These are phyloP conservation scores for Ctenicera cuprea DNA, from an alignment of 2,888 invertebrate species.

Conservation along the genomic window DNA sequence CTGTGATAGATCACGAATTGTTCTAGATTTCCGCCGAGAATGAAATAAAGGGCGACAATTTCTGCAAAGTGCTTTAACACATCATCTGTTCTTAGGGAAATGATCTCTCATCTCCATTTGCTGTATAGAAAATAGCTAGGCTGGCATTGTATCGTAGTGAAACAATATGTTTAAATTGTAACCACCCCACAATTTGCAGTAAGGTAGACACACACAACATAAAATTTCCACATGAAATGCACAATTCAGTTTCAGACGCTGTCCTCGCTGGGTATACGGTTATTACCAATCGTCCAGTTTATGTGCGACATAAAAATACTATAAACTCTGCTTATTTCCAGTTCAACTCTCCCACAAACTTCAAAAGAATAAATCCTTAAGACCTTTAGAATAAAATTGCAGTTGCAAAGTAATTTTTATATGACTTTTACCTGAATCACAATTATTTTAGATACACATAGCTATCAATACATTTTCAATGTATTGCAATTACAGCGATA, in stretches of 20 bases:
- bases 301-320: slow-evolving; percentile 56
- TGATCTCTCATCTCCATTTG: slow-evolving; percentile 35
- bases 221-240: slow-evolving; percentile 48
- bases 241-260: slow-evolving; percentile 39
- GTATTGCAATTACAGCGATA: no score
- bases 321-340: slow-evolving; percentile 51
- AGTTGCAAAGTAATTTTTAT: not conserved
- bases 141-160: not conserved
- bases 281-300: slow-evolving; percentile 56
- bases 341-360: slow-evolving; percentile 43
- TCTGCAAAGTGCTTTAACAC: slow-evolving; percentile 34
- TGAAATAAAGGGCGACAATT: slow-evolving; percentile 35
- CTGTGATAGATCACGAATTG: not conserved
- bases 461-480: no score
- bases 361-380: slow-evolving; percentile 36
- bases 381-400: slow-evolving; percentile 25
- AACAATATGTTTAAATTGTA: slow-evolving; percentile 49
- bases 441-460: no score
- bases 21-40: slow-evolving; percentile 20
- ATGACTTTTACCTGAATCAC: not conserved
- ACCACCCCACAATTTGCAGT: slow-evolving; percentile 35
- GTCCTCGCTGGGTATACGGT: slow-evolving; percentile 46
- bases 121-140: slow-evolving; percentile 22
- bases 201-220: slow-evolving; percentile 43
- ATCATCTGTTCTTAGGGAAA: slow-evolving; percentile 38